phyloP scores from a whole-genome alignment of 2,797 vertebrate species.

The Rhynchonycteris naso region DNA sequence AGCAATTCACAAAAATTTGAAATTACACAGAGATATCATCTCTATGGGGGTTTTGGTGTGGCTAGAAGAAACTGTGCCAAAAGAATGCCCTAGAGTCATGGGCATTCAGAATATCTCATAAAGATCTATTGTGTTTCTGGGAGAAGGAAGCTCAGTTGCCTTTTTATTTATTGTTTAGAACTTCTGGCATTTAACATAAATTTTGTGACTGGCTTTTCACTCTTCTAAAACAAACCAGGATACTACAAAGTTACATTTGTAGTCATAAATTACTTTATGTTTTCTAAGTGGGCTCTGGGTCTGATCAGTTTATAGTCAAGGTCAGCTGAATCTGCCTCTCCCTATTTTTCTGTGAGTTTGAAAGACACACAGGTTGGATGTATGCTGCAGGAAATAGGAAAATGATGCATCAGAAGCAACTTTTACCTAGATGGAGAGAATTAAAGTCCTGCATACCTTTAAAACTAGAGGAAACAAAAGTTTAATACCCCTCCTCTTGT shows the following conservation, averaged over 20 bases:
- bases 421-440: neutral
- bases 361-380: neutral
- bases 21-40: neutral
- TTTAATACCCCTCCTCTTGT: neutral
- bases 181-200: neutral
- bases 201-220: neutral
- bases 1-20: neutral
- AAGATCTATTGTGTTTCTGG: neutral
- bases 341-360: neutral
- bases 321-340: neutral
- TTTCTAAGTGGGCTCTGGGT: neutral
- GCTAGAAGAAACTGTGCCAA: neutral
- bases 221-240: constrained; percentile 6
- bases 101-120: neutral
- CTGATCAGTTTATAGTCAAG: neutral
- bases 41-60: too few relatives aligned
- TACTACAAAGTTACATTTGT: neutral
- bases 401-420: neutral
- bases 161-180: constrained; percentile 14
- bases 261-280: neutral
- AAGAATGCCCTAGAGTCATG: neutral
- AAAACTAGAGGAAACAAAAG: neutral
- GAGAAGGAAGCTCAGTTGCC: neutral
- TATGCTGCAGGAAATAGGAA: neutral
- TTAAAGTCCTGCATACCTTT: neutral